Evolutionary conservation across 2,113 vertebrate genomes (phyloP).

Genomic region (Barbus barbus): DNA sequence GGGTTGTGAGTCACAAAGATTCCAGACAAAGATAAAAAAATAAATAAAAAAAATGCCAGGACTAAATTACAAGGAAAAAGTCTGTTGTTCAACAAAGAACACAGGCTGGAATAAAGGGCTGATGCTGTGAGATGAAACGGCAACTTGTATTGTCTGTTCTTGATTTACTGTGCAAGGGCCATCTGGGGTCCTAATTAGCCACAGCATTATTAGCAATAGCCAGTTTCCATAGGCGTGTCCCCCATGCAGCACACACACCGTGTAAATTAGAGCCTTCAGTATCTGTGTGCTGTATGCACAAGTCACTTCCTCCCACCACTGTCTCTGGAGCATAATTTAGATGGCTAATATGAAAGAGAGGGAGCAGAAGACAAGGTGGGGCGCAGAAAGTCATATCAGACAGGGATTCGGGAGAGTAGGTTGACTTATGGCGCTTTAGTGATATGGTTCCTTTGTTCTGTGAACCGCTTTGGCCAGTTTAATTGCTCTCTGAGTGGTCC

Average conservation of each 20-base stretch:
- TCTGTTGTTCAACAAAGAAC: neutral
- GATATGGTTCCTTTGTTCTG: constrained; percentile 15
- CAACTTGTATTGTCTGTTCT: constrained; percentile 24
- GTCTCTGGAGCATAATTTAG: constrained; percentile 13
- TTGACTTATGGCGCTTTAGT: constrained; percentile 19
- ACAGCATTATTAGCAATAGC: constrained; percentile 22
- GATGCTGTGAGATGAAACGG: neutral
- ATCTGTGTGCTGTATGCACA: constrained; percentile 8
- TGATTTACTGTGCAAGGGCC: constrained; percentile 20
- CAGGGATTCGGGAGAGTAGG: constrained; percentile 13
- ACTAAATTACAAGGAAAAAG: constrained; percentile 28
- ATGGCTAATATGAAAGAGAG: constrained; percentile 9
- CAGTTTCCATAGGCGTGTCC: constrained; percentile 15
- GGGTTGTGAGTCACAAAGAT: neutral
- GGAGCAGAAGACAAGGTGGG: neutral
- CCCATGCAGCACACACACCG: constrained; percentile 12
- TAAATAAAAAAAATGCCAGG: neutral
- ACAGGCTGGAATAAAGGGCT: neutral
- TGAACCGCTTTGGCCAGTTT: neutral
- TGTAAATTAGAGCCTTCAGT: constrained; percentile 34
- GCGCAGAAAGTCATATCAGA: constrained; percentile 10
- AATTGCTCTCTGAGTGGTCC: neutral
- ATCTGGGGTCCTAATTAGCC: constrained; percentile 32
- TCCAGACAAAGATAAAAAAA: constrained; percentile 14
- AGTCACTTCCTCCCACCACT: constrained; percentile 19